Evolutionary conservation across 2,113 vertebrate genomes (phyloP).

Genomic region (Miniopterus natalensis): DNA sequence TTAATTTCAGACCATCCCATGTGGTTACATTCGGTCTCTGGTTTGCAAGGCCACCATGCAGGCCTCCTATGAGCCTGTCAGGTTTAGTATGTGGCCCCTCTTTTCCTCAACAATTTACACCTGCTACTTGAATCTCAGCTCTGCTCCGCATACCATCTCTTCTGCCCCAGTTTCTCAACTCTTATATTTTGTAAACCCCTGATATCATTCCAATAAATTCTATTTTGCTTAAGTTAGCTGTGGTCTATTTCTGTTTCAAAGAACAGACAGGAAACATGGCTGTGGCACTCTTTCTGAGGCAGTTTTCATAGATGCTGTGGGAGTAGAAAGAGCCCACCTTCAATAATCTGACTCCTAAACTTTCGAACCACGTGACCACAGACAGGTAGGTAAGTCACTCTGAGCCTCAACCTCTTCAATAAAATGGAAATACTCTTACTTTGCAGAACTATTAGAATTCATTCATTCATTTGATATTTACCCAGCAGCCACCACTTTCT

Average conservation of each 20-base stretch:
- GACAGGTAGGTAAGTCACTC: background rate
- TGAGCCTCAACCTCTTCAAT: background rate
- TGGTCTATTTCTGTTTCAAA: slow-evolving; percentile 36
- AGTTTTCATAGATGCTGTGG: background rate
- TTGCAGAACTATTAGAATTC: background rate
- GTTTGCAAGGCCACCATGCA: background rate
- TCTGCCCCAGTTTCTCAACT: background rate
- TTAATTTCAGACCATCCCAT: background rate
- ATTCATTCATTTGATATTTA: background rate
- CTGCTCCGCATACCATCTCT: background rate
- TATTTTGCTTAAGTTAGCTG: background rate
- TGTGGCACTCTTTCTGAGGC: background rate
- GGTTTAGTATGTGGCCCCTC: background rate
- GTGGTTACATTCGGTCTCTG: background rate
- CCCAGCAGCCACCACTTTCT: background rate
- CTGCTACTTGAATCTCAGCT: background rate
- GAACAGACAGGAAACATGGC: background rate
- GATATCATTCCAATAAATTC: background rate
- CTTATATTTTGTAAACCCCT: background rate
- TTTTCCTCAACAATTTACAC: background rate
- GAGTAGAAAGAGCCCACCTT: background rate
- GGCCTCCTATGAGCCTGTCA: background rate
- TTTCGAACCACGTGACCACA: background rate
- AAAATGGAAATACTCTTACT: background rate
- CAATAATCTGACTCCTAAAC: background rate